Conservation (phyloP, 2,113 vertebrate species). For the Mohoua ochrocephala region DNA sequence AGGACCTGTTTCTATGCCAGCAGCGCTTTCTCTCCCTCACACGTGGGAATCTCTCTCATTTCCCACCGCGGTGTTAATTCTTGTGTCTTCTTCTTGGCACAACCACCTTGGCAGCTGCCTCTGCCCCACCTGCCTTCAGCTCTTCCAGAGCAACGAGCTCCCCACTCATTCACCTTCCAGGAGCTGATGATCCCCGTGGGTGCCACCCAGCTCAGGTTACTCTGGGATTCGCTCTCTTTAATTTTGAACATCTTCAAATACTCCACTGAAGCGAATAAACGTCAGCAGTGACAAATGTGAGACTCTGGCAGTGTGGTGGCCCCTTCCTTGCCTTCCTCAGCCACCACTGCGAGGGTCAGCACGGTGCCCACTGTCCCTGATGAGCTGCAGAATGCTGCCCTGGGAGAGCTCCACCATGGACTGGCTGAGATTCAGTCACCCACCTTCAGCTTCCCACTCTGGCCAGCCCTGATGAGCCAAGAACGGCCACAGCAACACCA, state of each 20-base stretch:
- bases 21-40: background rate
- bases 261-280: background rate
- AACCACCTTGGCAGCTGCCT: background rate
- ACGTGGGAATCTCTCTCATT: background rate
- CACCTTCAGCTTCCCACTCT: slow-evolving; percentile 85
- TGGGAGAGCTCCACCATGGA: slow-evolving; percentile 88
- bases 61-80: background rate
- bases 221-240: background rate
- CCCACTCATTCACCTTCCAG: background rate
- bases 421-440: slow-evolving; percentile 86
- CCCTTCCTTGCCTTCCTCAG: slow-evolving; percentile 82
- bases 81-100: too few relatives aligned
- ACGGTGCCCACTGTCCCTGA: slow-evolving; percentile 86
- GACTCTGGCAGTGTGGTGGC: background rate
- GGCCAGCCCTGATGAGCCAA: slow-evolving; percentile 82
- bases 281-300: background rate
- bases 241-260: background rate
- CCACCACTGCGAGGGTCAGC: slow-evolving; percentile 85
- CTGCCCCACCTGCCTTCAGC: background rate
- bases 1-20: background rate
- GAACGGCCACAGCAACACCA: background rate
- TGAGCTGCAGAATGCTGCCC: slow-evolving; percentile 89
- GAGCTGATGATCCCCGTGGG: background rate
- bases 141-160: background rate
- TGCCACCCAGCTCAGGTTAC: background rate